phyloP scores from a whole-genome alignment of 2,888 invertebrate species.

The Caenorhabditis angaria region DNA sequence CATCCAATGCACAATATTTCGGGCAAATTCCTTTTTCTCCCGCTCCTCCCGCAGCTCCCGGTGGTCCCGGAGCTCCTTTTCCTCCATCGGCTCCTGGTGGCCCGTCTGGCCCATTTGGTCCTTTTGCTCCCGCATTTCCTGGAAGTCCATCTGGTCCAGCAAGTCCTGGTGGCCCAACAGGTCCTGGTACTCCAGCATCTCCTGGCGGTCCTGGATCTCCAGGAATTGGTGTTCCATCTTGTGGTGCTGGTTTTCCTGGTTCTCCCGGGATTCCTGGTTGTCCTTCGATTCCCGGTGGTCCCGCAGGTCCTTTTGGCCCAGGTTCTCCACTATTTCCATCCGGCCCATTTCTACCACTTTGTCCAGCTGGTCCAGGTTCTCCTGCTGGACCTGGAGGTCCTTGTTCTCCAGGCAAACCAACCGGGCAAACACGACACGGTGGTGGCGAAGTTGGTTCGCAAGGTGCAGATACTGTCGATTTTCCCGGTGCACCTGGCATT shows the following conservation, averaged over 20 bases:
- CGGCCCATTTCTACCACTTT: conserved; percentile 41
- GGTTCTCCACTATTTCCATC: conserved; percentile 42
- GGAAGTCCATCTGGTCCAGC: conserved; percentile 40
- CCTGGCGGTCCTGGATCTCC: conserved; percentile 49
- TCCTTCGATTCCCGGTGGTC: conserved; percentile 37
- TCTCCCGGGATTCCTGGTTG: conserved; percentile 44
- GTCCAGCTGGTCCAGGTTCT: conserved; percentile 40
- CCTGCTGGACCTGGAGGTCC: conserved; percentile 20
- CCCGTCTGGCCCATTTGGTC: conserved; percentile 40
- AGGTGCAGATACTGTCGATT: conserved; percentile 45
- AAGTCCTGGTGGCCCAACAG: conserved; percentile 41
- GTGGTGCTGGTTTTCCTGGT: conserved; percentile 41
- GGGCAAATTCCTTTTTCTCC: conserved; percentile 48
- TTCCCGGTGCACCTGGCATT: conserved; percentile 40
- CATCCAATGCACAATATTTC: conserved; percentile 62
- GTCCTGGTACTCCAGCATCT: conserved; percentile 46
- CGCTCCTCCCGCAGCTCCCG: conserved; percentile 29
- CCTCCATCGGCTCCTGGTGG: conserved; percentile 41
- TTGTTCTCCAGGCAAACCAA: no score
- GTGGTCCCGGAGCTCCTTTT: conserved; percentile 34
- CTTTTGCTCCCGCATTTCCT: conserved; percentile 36
- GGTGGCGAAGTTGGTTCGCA: conserved; percentile 13
- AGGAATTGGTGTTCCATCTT: conserved; percentile 37
- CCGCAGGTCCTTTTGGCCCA: conserved; percentile 46
- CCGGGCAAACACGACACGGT: no score